Evolutionary conservation across 2,113 vertebrate species (phyloP), one percentile per base, ranked within the genome.

Genomic region (Girardinichthys multiradiatus): DNA sequence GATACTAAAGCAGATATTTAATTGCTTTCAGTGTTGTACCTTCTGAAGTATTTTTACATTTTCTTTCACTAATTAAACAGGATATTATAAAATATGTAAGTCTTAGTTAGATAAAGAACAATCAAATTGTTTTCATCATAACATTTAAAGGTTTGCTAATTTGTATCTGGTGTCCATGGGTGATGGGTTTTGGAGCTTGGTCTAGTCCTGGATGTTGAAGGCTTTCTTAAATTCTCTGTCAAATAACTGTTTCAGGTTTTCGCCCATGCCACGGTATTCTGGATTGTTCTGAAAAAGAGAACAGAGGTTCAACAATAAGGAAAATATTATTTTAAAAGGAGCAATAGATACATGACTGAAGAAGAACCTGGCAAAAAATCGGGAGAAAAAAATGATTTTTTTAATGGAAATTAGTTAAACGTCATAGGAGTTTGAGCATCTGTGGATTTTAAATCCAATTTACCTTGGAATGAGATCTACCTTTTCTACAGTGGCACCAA

Each of bases 231-330:
- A 83, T 35, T 91, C 81, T n/a, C 0, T 3, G 4, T 92, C 78
- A 77, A 94, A 94, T 14, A 86, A 42, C 28, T 81, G 21, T 54
- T 75, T 86, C 35, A 94, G 84, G 33, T 19, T 76, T 35, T 63
- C 12, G 0, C 87, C 87, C 17, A 64, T 37, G 1, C 11, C n/a
- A 3, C 61, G 28, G 33, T 83, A 66, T 42, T 80, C 73, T 0
- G 57, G 31, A 57, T 92, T 87, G 1, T 63, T 58, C 94, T 95
- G 85, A 4, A 85, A 85, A 31, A 81, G 17, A 88, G 17, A n/a
- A 78, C 2, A 81, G 2, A 24, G 0, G 9, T 5, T 10, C 7
- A 67, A 14, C 1, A 39, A 26, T 10, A 14, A 42, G 24, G 14
- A 27, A 39, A 64, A 17, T 4, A 14, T 2, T 14, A 30, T 35